Base-by-base conservation (phyloP, 1,140 invertebrate genomes). In the Oedothorax gibbosus region DNA sequence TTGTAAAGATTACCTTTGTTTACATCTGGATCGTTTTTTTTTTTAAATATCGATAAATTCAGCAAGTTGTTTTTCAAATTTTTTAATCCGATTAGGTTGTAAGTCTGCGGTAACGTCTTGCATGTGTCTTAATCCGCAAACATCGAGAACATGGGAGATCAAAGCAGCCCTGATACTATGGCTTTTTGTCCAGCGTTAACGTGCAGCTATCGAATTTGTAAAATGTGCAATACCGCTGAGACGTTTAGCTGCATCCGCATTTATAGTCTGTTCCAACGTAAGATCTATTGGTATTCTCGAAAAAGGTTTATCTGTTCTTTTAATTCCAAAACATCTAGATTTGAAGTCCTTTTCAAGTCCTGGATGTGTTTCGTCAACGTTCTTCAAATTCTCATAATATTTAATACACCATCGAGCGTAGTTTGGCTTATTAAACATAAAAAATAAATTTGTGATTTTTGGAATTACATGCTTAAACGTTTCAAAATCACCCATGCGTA, bases 191-290 rank as follows among this genome's bases (percentile, higher is more conserved):
- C 64, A 65, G 64, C 64, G 8, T 65, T 65, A 49, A 20, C 80
- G 21, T 18, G 80, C 80, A 53, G 68, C 9, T 60, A 84, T 84
- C 0, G 82, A 84, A 68, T 84, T 78, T 11, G 82, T 78, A 84
- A 83, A 83, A 50, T 75, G 68, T 15, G 57, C 15, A 20, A 84
- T 78, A 60, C 53, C 53, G 14, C 3, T 84, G 0, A 84, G 4
- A 49, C 10, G 15, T 56, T 49, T 78, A 35, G 71, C 72, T 51
- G 82, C 82, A 20, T 77, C 82, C 7, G 82, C 82, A 77, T 84
- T 84, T 7, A 84, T 68, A 76, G 82, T 84, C 54, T 84, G 82
- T 54, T 84, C 82, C 21, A 84, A 9, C 10, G 54, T 35, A 49
- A 84, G 51, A 64, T 84, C 82, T 15, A 57, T 60, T 66, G 18